Evolutionary conservation across 1,140 invertebrate species (phyloP).

Genomic region (Sipha flava): DNA sequence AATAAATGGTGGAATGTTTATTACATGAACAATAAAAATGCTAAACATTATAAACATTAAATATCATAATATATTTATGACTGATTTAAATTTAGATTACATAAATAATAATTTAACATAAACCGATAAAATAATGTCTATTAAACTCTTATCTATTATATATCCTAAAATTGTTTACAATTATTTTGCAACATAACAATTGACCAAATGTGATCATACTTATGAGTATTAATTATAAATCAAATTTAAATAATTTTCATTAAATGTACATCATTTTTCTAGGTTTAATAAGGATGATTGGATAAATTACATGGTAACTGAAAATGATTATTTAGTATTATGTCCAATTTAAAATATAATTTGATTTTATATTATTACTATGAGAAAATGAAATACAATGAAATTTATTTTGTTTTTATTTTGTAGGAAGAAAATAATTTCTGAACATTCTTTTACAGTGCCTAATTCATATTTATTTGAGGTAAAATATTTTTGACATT

Average conservation of each 20-base stretch:
- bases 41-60: constrained; percentile 9
- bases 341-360: not conserved
- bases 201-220: not conserved
- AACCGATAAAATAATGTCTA: not conserved
- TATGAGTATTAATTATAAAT: not conserved
- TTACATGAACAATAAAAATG: not conserved
- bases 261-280: not conserved
- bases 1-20: not conserved
- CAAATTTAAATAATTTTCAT: not conserved
- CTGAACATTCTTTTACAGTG: not conserved
- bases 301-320: not conserved
- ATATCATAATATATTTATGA: not conserved
- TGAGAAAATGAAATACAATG: not conserved
- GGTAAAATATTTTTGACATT: not conserved
- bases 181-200: not conserved
- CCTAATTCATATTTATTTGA: constrained; percentile 1
- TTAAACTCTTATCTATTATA: not conserved
- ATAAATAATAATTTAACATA: not conserved
- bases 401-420: not conserved
- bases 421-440: not conserved
- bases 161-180: not conserved
- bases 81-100: not conserved
- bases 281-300: not conserved
- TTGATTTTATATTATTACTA: constrained; percentile 12
- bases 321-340: not conserved